These are phyloP conservation scores for Syngnathus scovelli DNA, from an alignment of 2,113 vertebrate species.

Conservation along the genomic window DNA sequence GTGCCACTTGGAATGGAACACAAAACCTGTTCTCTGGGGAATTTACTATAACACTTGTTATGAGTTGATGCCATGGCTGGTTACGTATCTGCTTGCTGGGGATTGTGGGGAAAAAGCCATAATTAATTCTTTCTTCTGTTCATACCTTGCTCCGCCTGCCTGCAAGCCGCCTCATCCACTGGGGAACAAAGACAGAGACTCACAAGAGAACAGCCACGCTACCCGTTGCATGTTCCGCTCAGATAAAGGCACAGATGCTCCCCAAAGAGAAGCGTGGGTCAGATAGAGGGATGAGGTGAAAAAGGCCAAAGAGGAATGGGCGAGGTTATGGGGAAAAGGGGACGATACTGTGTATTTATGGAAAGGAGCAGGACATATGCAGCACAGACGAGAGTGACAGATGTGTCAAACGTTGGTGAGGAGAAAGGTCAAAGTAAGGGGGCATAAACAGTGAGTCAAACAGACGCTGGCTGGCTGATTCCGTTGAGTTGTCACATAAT, in stretches of 20 bases:
- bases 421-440: slow-evolving; percentile 47
- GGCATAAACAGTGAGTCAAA: slow-evolving; percentile 41
- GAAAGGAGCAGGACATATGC: slow-evolving; percentile 1
- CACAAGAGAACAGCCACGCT: slow-evolving; percentile 53
- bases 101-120: slow-evolving; percentile 38
- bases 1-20: slow-evolving; percentile 2
- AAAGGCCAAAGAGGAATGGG: slow-evolving; percentile 48
- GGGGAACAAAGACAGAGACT: slow-evolving; percentile 53
- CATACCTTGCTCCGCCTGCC: slow-evolving; percentile 1
- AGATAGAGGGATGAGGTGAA: slow-evolving; percentile 44
- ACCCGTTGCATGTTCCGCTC: slow-evolving; percentile 35
- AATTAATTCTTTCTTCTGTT: slow-evolving; percentile 7
- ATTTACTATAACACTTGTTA: slow-evolving; percentile 32
- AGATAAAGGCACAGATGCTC: slow-evolving; percentile 60
- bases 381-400: slow-evolving; percentile 51
- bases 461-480: slow-evolving; percentile 35
- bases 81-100: slow-evolving; percentile 40
- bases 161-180: slow-evolving; percentile 5
- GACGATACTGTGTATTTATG: not conserved
- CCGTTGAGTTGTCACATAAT: slow-evolving; percentile 36
- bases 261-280: slow-evolving; percentile 36
- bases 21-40: slow-evolving; percentile 21
- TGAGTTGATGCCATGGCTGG: slow-evolving; percentile 46
- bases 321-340: slow-evolving; percentile 6
- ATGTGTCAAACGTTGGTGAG: slow-evolving; percentile 46